A percentile compares a stretch with the other conserved stretches of the same genome.
Conservation (phyloP, 2,888 invertebrate genomes). For the Erebia palarica region DNA sequence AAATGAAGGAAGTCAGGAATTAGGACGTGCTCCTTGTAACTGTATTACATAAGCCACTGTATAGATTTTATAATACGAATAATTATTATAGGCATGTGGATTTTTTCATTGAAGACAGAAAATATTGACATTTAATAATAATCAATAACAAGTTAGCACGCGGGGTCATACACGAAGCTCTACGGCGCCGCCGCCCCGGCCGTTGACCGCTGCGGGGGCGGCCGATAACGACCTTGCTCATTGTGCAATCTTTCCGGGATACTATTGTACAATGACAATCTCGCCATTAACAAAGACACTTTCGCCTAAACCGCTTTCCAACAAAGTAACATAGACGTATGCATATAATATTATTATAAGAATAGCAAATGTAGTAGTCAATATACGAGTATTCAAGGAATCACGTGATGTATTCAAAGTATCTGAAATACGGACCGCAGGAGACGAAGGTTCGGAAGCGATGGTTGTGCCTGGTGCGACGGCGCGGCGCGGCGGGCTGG, state of each 20-base stretch:
- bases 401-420: not conserved
- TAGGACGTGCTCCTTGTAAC: no score
- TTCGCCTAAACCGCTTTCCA: not conserved
- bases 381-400: not conserved
- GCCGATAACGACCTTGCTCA: conserved; percentile 68
- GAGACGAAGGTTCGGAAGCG: conserved; percentile 80
- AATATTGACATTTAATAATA: conserved; percentile 57
- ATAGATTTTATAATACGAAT: not conserved
- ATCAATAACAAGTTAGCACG: conserved; percentile 71
- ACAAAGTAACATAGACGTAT: not conserved
- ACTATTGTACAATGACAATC: conserved; percentile 17
- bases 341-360: not conserved
- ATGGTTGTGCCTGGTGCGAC: conserved; percentile 81
- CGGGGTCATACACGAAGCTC: conserved; percentile 61
- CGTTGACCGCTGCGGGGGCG: conserved; percentile 74
- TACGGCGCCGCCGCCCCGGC: conserved; percentile 64
- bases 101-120: conserved; percentile 19
- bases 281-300: not conserved
- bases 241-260: conserved; percentile 47
- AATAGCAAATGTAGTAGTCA: not conserved
- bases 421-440: conserved; percentile 65
- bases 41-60: no score
- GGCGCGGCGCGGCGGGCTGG: conserved; percentile 70
- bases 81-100: not conserved
- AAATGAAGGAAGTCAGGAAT: no score